These are phyloP conservation scores for Muscidifurax raptorellus DNA, from an alignment of 1,140 invertebrate species.

Conservation along the genomic window DNA sequence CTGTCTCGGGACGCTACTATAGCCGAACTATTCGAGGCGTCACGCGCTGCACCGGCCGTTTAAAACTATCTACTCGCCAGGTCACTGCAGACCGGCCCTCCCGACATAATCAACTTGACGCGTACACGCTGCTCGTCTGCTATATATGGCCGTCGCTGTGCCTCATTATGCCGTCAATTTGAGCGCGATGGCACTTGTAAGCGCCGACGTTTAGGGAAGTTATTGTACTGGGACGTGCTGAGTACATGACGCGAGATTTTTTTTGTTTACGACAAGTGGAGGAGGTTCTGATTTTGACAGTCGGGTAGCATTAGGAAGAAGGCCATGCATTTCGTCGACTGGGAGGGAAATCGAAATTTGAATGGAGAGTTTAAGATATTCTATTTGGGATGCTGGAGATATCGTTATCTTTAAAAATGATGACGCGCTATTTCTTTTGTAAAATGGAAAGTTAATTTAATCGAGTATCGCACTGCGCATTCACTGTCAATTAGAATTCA, in stretches of 20 bases:
- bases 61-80: conserved; percentile 16
- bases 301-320: background rate
- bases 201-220: background rate
- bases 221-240: background rate
- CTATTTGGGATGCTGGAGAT: too few species aligned
- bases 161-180: conserved; percentile 7
- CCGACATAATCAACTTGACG: conserved; percentile 31
- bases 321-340: too few species aligned
- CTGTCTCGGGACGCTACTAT: background rate
- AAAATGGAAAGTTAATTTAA: too few species aligned
- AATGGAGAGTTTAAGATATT: too few species aligned
- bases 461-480: too few species aligned
- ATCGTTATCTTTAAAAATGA: too few species aligned
- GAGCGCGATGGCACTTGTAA: background rate
- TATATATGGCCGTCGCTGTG: background rate
- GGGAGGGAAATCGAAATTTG: too few species aligned
- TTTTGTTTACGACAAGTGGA: background rate
- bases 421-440: too few species aligned
- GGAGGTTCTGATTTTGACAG: background rate
- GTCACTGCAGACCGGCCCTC: background rate
- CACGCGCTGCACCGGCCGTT: background rate
- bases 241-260: background rate
- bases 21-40: conserved; percentile 1
- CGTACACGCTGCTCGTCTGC: background rate
- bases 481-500: too few species aligned